These are phyloP conservation scores for Drosophila kurseongensis DNA, from an alignment of 1,140 invertebrate species.

Conservation along the genomic window DNA sequence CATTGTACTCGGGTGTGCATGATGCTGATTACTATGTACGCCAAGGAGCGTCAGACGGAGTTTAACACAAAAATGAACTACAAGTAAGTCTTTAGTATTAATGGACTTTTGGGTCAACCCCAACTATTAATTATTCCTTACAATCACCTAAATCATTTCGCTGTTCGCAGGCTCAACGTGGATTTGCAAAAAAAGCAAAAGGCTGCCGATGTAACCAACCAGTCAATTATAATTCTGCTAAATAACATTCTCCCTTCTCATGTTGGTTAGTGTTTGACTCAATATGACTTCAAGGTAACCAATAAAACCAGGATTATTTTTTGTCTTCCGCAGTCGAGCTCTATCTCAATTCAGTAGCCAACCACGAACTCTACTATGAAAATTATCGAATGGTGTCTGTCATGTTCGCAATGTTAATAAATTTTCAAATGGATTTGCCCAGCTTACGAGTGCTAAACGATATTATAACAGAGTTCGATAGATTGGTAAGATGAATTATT, in stretches of 20 bases:
- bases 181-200: constrained; percentile 92
- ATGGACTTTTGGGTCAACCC: too few relatives aligned
- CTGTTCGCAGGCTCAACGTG: constrained; percentile 64
- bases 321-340: background rate
- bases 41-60: constrained; percentile 94
- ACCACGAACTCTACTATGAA: constrained; percentile 93
- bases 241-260: constrained; percentile 94
- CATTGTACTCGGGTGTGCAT: constrained; percentile 89
- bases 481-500: constrained; percentile 63
- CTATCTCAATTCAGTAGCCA: constrained; percentile 83
- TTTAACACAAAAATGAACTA: constrained; percentile 93
- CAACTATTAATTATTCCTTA: background rate
- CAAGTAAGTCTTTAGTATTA: constrained; percentile 43
- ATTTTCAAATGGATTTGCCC: constrained; percentile 86
- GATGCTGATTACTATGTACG: constrained; percentile 89
- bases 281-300: too few relatives aligned
- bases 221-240: constrained; percentile 92
- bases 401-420: constrained; percentile 95
- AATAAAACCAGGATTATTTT: background rate
- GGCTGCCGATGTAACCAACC: constrained; percentile 90
- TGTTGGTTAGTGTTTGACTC: constrained; percentile 88
- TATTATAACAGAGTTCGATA: constrained; percentile 95
- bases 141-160: too few relatives aligned
- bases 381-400: constrained; percentile 93
- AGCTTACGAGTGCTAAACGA: constrained; percentile 90